A percentile compares a stretch with the other conserved stretches of the same genome.
These are phyloP conservation scores for Marronus borbonicus DNA, from an alignment of 2,888 invertebrate genomes.

Conservation along the genomic window DNA sequence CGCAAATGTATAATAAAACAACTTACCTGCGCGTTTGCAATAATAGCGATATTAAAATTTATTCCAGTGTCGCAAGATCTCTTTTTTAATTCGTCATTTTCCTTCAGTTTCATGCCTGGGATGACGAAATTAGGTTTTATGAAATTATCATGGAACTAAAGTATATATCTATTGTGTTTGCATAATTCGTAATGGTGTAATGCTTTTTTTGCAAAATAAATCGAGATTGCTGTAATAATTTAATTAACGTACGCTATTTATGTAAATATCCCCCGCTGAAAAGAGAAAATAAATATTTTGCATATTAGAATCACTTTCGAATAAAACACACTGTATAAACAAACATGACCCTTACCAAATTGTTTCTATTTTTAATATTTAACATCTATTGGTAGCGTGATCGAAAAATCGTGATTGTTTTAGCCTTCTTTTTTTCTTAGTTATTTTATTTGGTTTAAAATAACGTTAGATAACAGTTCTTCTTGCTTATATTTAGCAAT, in stretches of 20 bases:
- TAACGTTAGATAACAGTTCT: conserved; percentile 21
- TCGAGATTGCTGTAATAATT: conserved; percentile 1
- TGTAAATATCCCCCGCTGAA: neutral
- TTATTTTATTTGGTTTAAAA: neutral
- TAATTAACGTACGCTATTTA: conserved; percentile 10
- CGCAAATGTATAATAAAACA: conserved; percentile 6
- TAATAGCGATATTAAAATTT: conserved; percentile 22
- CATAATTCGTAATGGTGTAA: conserved; percentile 17
- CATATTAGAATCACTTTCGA: neutral
- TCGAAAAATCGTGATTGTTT: conserved; percentile 18
- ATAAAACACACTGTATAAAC: neutral
- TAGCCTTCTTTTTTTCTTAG: conserved; percentile 11
- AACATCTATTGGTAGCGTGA: conserved; percentile 2
- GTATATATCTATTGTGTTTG: neutral
- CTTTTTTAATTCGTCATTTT: conserved; percentile 10
- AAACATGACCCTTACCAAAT: conserved; percentile 16
- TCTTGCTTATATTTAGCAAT: conserved; percentile 1
- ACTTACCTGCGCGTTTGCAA: neutral
- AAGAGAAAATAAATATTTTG: conserved; percentile 1
- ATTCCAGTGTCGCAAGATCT: conserved; percentile 28
- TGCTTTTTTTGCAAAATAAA: conserved; percentile 22
- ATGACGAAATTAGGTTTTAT: conserved; percentile 24
- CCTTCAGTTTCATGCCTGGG: conserved; percentile 10
- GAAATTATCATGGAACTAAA: conserved; percentile 20
- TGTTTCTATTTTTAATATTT: neutral